phyloP scores from a whole-genome alignment of 2,113 vertebrate genomes.

The human (Homo sapiens) region DNA sequence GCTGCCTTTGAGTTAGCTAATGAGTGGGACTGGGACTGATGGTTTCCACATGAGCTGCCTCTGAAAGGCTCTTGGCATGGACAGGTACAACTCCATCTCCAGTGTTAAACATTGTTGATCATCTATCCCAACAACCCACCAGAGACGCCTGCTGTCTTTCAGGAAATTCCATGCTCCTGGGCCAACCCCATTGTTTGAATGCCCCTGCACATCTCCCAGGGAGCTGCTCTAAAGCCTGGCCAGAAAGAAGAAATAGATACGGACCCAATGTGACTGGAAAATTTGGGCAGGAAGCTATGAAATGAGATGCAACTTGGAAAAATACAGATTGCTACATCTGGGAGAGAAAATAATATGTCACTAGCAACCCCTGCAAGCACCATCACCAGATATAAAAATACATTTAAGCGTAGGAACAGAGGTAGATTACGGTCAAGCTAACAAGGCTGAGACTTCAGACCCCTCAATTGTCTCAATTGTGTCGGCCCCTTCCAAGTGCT shows the following conservation, averaged over 20 bases:
- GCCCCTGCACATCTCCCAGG: neutral
- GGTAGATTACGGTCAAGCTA: neutral
- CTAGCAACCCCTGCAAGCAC: neutral
- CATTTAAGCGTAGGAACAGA: neutral
- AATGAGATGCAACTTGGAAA: constrained; percentile 74
- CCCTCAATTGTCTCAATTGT: neutral
- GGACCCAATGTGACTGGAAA: constrained; percentile 51
- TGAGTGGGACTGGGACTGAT: constrained; percentile 45
- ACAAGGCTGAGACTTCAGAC: neutral
- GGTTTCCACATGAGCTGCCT: constrained; percentile 54
- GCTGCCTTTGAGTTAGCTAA: neutral
- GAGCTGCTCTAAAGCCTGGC: constrained; percentile 16
- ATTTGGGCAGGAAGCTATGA: constrained; percentile 62
- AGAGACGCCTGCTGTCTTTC: constrained; percentile 57
- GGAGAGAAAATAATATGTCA: constrained; percentile 59
- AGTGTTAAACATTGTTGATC: neutral
- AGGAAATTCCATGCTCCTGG: constrained; percentile 53
- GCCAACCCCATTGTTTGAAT: constrained; percentile 61
- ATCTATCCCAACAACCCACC: constrained; percentile 31
- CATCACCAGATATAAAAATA: neutral
- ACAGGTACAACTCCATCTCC: constrained; percentile 56
- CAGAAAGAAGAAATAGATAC: constrained; percentile 66
- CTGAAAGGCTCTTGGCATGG: constrained; percentile 40
- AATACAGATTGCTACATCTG: constrained; percentile 49
- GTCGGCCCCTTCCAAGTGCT: neutral